A percentile compares a stretch with the other conserved stretches of the same genome.
phyloP scores from a whole-genome alignment of 2,113 vertebrate species.

The Aix galericulata region DNA sequence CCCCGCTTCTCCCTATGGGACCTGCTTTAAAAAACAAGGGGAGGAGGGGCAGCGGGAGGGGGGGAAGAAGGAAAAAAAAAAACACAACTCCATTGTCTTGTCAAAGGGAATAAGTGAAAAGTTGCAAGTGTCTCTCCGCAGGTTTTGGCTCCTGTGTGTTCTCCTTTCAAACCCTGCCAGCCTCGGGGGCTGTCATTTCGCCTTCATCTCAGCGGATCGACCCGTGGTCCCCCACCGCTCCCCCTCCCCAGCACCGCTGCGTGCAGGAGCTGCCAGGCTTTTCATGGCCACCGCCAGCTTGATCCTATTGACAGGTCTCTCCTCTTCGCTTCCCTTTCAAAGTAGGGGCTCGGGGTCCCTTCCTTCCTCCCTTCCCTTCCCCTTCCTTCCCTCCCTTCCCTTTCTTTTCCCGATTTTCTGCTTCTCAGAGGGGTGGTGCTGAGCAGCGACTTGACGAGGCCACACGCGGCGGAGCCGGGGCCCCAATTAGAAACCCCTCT shows the following conservation, averaged over 20 bases:
- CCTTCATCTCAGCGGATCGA: conserved; percentile 65
- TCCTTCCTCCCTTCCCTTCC: neutral
- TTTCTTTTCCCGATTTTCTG: neutral
- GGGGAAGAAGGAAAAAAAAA: neutral
- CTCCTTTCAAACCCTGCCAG: conserved; percentile 60
- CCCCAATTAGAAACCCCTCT: conserved; percentile 66
- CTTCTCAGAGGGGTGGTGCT: neutral
- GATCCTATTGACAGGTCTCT: conserved; percentile 57
- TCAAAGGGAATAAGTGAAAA: conserved; percentile 71
- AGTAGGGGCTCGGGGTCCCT: neutral
- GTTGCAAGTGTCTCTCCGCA: conserved; percentile 53
- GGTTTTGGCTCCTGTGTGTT: conserved; percentile 60
- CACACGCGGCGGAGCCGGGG: neutral
- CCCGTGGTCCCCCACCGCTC: conserved; percentile 46
- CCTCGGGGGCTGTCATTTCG: conserved; percentile 53
- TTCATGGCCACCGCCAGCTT: conserved; percentile 20
- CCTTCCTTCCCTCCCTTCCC: neutral
- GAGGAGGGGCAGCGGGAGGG: fast-evolving
- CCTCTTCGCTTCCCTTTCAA: conserved; percentile 29
- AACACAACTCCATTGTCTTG: conserved; percentile 61
- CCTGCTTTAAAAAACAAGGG: conserved; percentile 61
- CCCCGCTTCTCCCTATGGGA: conserved; percentile 56
- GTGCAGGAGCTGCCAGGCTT: conserved; percentile 4
- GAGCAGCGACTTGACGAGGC: conserved; percentile 42
- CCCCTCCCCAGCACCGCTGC: conserved; percentile 10